Base-by-base conservation (phyloP, 2,888 invertebrate genomes). In the Pristionchus fissidentatus region DNA sequence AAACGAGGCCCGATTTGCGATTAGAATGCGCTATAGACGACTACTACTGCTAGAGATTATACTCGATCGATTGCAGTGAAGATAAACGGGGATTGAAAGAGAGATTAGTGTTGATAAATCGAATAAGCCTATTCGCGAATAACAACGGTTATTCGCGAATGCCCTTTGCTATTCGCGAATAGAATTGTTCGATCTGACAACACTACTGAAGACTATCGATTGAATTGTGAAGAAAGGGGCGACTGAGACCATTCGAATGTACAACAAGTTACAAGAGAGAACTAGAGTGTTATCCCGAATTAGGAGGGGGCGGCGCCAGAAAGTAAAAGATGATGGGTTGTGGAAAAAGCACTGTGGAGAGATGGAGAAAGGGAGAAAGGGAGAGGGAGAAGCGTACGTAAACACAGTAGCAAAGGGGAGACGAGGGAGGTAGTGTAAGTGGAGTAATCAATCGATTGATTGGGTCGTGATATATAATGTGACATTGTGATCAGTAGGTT, bases 161-260 rank as follows among this genome's bases (percentile, higher is more conserved):
- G n/a, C n/a, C n/a, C n/a, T n/a, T n/a, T n/a, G n/a, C n/a, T n/a
- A n/a, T n/a, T n/a, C n/a, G n/a, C n/a, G n/a, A n/a, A n/a, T n/a
- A n/a, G n/a, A n/a, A n/a, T n/a, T n/a, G n/a, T n/a, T n/a, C n/a
- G n/a, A n/a, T n/a, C n/a, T n/a, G n/a, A n/a, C n/a, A n/a, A n/a
- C n/a, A n/a, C n/a, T n/a, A n/a, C n/a, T n/a, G n/a, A n/a, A n/a
- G n/a, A n/a, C n/a, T n/a, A n/a, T n/a, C n/a, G n/a, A n/a, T n/a
- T n/a, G n/a, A n/a, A n/a, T n/a, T n/a, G n/a, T n/a, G n/a, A n/a
- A n/a, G n/a, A n/a, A n/a, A n/a, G n/a, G n/a, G n/a, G n/a, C n/a
- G 66, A 66, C 10, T 66, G 66, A 66, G 66, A 66, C 66, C 66
- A 62, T 66, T 66, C 66, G 66, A 66, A 66, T 66, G 66, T 66